These are phyloP conservation scores for Pelochelys cantorii DNA, from an alignment of 2,797 vertebrate species.

Conservation along the genomic window DNA sequence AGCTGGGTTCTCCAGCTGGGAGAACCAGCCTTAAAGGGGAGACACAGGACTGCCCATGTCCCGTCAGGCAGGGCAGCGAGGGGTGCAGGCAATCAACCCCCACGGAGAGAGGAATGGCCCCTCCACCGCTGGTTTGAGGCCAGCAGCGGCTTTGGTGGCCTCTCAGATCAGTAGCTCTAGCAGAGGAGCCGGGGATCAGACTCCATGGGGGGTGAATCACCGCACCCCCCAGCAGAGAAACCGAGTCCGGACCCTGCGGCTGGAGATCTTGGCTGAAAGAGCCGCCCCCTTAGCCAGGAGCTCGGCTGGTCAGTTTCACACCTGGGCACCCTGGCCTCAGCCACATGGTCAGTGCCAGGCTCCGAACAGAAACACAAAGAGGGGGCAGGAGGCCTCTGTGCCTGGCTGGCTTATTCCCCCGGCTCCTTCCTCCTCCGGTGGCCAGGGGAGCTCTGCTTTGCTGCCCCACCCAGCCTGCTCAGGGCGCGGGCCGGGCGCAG, in stretches of 20 bases:
- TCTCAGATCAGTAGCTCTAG: neutral
- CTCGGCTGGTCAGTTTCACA: neutral
- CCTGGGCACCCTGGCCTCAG: neutral
- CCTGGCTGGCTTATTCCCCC: neutral
- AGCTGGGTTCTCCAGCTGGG: neutral
- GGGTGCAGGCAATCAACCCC: too few relatives aligned
- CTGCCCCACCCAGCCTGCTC: rapidly evolving
- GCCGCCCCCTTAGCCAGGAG: neutral
- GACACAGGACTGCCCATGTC: neutral
- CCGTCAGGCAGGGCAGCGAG: too few relatives aligned
- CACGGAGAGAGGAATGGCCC: too few relatives aligned
- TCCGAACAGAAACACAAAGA: neutral
- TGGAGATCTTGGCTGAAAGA: neutral
- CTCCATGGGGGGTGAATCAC: too few relatives aligned
- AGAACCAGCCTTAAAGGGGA: too few relatives aligned
- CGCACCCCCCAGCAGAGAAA: neutral
- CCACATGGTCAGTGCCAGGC: neutral
- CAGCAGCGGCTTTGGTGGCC: neutral
- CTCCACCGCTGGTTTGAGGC: neutral
- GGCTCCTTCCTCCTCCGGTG: neutral
- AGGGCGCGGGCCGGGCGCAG: neutral
- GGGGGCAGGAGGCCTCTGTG: too few relatives aligned
- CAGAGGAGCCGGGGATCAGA: neutral
- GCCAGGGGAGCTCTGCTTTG: neutral
- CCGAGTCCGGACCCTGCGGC: neutral